Conservation (phyloP, 2,888 invertebrate genomes). For the Acleris cristana region DNA sequence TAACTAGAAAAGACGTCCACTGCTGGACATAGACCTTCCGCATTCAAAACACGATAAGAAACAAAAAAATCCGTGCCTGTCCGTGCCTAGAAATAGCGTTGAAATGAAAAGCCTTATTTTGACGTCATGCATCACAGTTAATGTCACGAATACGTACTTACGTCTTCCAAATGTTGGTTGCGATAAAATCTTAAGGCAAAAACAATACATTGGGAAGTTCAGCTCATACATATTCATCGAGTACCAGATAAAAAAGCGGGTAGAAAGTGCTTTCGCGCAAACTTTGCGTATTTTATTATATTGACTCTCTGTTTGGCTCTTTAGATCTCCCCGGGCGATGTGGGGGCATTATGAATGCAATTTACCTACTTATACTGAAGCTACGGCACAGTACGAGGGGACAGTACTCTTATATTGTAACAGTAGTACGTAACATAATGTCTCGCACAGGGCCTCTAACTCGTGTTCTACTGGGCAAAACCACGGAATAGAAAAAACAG, state of each 20-base stretch:
- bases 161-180: constrained; percentile 18
- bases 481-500: no score
- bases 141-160: constrained; percentile 8
- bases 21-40: no score
- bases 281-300: constrained; percentile 37
- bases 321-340: constrained; percentile 24
- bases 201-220: constrained; percentile 41
- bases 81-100: no score
- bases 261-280: constrained; percentile 30
- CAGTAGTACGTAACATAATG: constrained; percentile 7
- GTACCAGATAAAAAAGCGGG: constrained; percentile 29
- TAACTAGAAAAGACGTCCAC: no score
- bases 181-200: constrained; percentile 31
- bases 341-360: constrained; percentile 26
- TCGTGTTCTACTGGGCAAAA: no score
- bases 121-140: not conserved
- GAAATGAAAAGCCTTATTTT: no score
- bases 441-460: not conserved
- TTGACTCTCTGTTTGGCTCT: constrained; percentile 27
- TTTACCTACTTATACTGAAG: constrained; percentile 25
- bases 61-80: no score
- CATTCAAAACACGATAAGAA: no score
- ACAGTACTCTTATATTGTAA: not conserved
- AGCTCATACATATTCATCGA: constrained; percentile 60
- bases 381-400: not conserved